phyloP scores from a whole-genome alignment of 1,140 invertebrate genomes.

The Drosophila nikananu region DNA sequence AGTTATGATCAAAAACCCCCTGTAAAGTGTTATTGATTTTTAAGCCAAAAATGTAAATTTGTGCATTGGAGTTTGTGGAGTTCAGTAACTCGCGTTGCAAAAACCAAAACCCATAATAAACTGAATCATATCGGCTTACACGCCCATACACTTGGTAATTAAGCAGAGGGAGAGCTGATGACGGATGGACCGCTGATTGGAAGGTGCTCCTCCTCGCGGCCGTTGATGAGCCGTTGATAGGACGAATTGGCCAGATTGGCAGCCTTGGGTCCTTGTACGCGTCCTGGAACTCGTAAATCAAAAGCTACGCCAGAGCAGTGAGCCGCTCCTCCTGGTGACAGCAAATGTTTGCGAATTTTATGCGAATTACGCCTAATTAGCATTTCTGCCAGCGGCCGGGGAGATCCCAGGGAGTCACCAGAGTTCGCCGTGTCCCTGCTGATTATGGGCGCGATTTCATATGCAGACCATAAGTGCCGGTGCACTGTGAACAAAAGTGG shows the following conservation, averaged over 20 bases:
- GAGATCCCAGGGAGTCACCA: slow-evolving; percentile 33
- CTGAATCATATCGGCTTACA: slow-evolving; percentile 68
- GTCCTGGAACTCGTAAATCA: slow-evolving; percentile 67
- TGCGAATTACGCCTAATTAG: slow-evolving; percentile 84
- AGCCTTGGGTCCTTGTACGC: slow-evolving; percentile 9
- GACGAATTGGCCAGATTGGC: slow-evolving; percentile 33
- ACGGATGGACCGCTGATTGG: slow-evolving; percentile 72
- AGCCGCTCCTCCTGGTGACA: slow-evolving; percentile 38
- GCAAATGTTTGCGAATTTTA: slow-evolving; percentile 83
- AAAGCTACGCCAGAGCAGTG: slow-evolving; percentile 35
- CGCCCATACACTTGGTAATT: slow-evolving; percentile 62
- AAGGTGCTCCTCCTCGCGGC: slow-evolving; percentile 14
- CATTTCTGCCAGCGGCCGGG: slow-evolving; percentile 63
- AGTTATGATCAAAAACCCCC: too few relatives aligned
- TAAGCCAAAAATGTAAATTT: too few relatives aligned
- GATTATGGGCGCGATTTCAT: slow-evolving; percentile 78
- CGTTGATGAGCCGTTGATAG: slow-evolving; percentile 69
- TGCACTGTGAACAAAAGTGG: background rate
- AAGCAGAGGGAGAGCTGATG: slow-evolving; percentile 51
- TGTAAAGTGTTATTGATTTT: too few relatives aligned
- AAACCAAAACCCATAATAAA: slow-evolving; percentile 44
- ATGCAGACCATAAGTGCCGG: slow-evolving; percentile 77
- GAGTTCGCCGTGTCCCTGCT: slow-evolving; percentile 34
- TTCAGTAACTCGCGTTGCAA: background rate
- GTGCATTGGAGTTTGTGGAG: background rate